These are phyloP conservation scores for Hassar affinis DNA, from an alignment of 2,113 vertebrate genomes.

Conservation along the genomic window DNA sequence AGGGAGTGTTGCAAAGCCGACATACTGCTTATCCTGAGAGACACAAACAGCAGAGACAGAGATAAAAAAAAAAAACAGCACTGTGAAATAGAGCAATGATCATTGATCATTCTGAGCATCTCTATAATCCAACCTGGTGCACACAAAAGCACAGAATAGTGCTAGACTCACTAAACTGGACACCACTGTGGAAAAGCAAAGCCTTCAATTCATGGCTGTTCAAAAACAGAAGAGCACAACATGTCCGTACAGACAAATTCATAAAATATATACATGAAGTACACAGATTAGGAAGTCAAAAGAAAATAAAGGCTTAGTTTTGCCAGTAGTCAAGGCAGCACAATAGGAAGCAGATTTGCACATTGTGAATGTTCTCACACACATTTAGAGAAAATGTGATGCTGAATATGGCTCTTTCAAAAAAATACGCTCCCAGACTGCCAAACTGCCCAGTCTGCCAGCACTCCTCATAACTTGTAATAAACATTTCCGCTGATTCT, in stretches of 20 bases:
- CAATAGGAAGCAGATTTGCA: constrained; percentile 6
- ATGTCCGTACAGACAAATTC: not conserved
- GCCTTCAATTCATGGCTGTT: not conserved
- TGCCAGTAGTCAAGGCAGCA: not conserved
- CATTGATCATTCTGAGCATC: not conserved
- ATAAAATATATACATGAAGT: not conserved
- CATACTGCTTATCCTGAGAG: constrained; percentile 92
- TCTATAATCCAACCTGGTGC: not conserved
- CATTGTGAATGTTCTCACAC: constrained; percentile 38
- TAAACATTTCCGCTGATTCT: constrained; percentile 50
- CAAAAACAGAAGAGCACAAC: not conserved
- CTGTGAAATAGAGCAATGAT: too few species aligned
- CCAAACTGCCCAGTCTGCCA: constrained; percentile 42
- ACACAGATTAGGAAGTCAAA: not conserved
- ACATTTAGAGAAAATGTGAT: constrained; percentile 45
- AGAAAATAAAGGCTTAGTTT: constrained; percentile 1
- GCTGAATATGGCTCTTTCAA: constrained; percentile 61
- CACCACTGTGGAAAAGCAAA: not conserved
- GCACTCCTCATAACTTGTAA: constrained; percentile 60
- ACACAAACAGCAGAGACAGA: not conserved
- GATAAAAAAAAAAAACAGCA: not conserved
- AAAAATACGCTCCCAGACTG: constrained; percentile 60
- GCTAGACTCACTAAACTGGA: too few species aligned
- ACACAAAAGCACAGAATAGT: constrained; percentile 1
- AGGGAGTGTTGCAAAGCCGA: constrained; percentile 94